Evolutionary conservation across 2,888 invertebrate species (phyloP), one percentile per base, ranked within the genome.

Genomic region (Steinernema carpocapsae): DNA sequence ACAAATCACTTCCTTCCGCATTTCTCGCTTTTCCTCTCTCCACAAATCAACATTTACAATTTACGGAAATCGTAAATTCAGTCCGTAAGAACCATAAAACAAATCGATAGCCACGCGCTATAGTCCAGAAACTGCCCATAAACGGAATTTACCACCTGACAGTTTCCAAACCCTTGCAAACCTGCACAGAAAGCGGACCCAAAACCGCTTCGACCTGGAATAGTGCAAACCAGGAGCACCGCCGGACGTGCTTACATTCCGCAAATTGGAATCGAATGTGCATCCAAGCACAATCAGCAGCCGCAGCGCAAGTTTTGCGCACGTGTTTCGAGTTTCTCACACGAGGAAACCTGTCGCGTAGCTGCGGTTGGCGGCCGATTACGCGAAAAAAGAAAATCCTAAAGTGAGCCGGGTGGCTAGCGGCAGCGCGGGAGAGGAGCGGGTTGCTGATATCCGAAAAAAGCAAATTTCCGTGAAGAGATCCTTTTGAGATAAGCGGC

Each of bases 251-350:
- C 64, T 64, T 14, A 32, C 64, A 32, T 64, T 64, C 64, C 64
- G 32, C 29, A 64, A 64, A 64, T 64, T 64, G 64, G 64, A 64
- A 32, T 26, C 10, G 32, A 48, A 64, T 26, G 32, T 32, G 32
- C 64, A 32, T 17, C 37, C 32, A 17, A 64, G 29, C 64, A 32
- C 64, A 64, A 64, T 64, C 56, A 56, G 19, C 14, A 24, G 14
- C 56, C 10, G 17, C 64, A 17, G 29, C 64, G 64, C 64, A 32
- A 64, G 64, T 64, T 64, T 17, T 32, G 29, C 26, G 22, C 64
- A 64, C 64, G 64, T 64, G 64, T 64, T 64, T 64, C 64, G 64
- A 64, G 64, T 64, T 64, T 64, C 48, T 48, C 48, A 17, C 64
- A 17, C 32, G 64, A 37, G 64, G 64, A 64, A 64, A 64, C 64